Percentiles rank a stretch among this genome's conserved stretches.
phyloP scores from a whole-genome alignment of 2,888 invertebrate genomes.

The Alloplasta piceator region DNA sequence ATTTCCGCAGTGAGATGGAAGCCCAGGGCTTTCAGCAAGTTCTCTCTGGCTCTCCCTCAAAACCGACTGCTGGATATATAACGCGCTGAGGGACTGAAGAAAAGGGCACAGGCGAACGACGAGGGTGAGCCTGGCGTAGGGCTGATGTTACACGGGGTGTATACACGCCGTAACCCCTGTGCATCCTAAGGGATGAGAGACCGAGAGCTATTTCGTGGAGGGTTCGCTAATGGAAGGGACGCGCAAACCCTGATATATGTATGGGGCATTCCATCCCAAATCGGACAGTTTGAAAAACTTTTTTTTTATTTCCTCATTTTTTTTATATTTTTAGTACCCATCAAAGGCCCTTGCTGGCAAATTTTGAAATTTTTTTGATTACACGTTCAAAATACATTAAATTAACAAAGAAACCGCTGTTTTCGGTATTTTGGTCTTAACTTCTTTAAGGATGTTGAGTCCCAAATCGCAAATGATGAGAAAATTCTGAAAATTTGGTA shows the following conservation, averaged over 20 bases:
- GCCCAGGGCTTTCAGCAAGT: conserved; percentile 38
- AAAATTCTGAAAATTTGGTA: no score
- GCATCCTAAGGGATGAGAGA: conserved; percentile 51
- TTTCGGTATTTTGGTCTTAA: no score
- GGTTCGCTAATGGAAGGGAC: conserved; percentile 76
- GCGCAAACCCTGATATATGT: conserved; percentile 31
- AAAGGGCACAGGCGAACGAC: conserved; percentile 51
- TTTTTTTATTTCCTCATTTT: no score
- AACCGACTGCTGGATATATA: conserved; percentile 24
- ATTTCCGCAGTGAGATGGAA: conserved; percentile 37
- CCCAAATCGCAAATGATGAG: no score
- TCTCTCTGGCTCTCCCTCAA: neutral
- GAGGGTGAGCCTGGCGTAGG: conserved; percentile 39
- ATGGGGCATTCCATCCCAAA: no score
- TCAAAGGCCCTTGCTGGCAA: no score
- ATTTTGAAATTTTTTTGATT: no score
- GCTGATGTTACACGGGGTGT: conserved; percentile 19
- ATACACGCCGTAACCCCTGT: conserved; percentile 20
- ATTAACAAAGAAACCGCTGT: no score
- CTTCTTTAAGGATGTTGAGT: no score
- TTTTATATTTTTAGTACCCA: no score
- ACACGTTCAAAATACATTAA: no score
- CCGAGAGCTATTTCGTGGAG: conserved; percentile 65
- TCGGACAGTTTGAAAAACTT: no score
- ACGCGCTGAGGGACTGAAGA: conserved; percentile 41